These are phyloP conservation scores for Caradrina clavipalpis DNA, from an alignment of 2,888 invertebrate genomes.

Conservation along the genomic window DNA sequence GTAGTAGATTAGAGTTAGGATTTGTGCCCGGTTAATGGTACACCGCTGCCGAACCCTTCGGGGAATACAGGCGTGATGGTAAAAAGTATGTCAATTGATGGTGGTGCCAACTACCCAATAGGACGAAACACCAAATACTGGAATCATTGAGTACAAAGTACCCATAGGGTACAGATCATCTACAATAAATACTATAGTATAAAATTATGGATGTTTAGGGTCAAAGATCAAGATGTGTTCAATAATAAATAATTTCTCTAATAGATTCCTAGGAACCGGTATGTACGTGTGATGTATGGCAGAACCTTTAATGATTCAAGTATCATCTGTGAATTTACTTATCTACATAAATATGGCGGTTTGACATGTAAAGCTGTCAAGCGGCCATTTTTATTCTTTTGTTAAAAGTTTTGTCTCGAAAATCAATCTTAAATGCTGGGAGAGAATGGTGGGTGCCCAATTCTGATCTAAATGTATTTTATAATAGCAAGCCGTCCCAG, in stretches of 20 bases:
- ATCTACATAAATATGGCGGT: not conserved
- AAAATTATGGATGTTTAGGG: not conserved
- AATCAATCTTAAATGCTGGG: no score
- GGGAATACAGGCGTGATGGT: no score
- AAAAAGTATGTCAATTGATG: no score
- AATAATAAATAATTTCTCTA: constrained; percentile 16
- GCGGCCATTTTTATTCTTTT: no score
- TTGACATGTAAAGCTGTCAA: not conserved
- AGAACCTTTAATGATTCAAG: not conserved
- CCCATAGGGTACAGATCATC: not conserved
- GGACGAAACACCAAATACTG: not conserved
- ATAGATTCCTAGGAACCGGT: constrained; percentile 20
- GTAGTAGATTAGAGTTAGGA: no score
- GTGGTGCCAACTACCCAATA: no score
- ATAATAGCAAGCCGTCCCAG: no score
- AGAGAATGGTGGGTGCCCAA: not conserved
- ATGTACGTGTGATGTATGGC: not conserved
- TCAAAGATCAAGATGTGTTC: constrained; percentile 25
- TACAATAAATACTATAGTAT: not conserved
- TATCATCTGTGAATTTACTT: not conserved
- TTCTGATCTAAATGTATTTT: no score
- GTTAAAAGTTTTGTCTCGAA: no score
- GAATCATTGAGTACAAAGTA: not conserved
- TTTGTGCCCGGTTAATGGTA: no score
- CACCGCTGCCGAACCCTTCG: no score